Conservation (phyloP, 2,888 invertebrate species). For the Pandemis cinnamomeana region DNA sequence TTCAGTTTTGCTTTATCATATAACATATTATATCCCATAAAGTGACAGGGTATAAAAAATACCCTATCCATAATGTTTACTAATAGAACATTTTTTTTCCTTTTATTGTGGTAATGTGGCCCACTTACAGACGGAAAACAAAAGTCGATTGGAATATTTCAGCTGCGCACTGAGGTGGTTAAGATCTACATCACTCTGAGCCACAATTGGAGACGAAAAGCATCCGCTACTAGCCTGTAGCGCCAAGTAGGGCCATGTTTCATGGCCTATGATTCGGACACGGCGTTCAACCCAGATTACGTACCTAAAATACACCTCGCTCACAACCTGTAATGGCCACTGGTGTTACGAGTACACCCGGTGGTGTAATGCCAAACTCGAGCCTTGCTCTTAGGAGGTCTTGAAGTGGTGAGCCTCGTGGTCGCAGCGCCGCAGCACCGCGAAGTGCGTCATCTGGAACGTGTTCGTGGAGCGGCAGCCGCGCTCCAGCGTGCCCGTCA, state of each 20-base stretch:
- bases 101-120: not conserved
- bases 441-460: conserved; percentile 94
- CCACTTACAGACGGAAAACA: not conserved
- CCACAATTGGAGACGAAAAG: not conserved
- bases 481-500: conserved; percentile 93
- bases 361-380: not conserved
- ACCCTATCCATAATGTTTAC: too few species aligned
- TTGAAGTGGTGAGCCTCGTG: conserved; percentile 85
- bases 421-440: conserved; percentile 92
- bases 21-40: not conserved
- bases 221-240: not conserved
- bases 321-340: not conserved
- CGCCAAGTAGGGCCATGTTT: not conserved
- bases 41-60: not conserved
- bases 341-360: not conserved
- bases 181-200: not conserved
- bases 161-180: not conserved
- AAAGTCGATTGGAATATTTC: not conserved
- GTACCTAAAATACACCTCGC: not conserved
- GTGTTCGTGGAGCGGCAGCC: conserved; percentile 90
- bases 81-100: not conserved
- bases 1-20: too few species aligned
- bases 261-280: not conserved
- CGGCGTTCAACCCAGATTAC: not conserved
- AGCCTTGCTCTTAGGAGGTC: conserved; percentile 57